Base-by-base conservation (phyloP, 2,888 invertebrate species). In the Germaria angustata region DNA sequence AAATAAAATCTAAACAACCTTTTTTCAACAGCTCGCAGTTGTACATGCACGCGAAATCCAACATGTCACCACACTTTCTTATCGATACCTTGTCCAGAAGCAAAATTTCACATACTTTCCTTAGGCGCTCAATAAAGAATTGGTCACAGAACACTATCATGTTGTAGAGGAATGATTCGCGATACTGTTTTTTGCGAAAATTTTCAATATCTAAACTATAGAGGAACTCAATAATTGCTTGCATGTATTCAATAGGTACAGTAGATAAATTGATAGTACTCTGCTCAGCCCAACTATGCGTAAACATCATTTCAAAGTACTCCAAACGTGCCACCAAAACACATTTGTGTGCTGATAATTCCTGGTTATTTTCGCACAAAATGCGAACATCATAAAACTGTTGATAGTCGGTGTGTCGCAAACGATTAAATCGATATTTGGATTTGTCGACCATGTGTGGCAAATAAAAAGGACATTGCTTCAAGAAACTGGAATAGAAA, bases 261-360 rank as follows among this genome's bases (percentile, higher is more conserved):
- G 89, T 89, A 8, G 86, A 86, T 46, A 91, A 81, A 81, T 88
- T 89, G 1, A 91, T 88, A 0, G 85, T 86, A 4, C 86, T 86
- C 2, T 86, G 87, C 81, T 91, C 90, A 1, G 89, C 87, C 97
- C 97, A 97, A 51, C 95, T 93, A 86, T 94, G 93, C 87, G 94
- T 93, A 86, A 97, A 95, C 95, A 97, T 96, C 86, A 95, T 95
- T 81, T 94, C 93, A 89, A 97, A 97, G 90, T 97, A 97, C 84
- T 97, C 96, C n/a, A 96, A 91, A 36, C 96, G 91, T 0, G 96
- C 95, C 0, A 95, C 94, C 17, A 97, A 90, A n/a, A 97, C 92
- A 88, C 96, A 97, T 87, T 95, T 95, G 89, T 97, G 97, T 0
- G 96, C 96, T 0, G 92, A 90, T 22, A 96, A 89, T 51, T 88